Evolutionary conservation across 1,140 invertebrate genomes (phyloP).

Genomic region (Drosophila varians): DNA sequence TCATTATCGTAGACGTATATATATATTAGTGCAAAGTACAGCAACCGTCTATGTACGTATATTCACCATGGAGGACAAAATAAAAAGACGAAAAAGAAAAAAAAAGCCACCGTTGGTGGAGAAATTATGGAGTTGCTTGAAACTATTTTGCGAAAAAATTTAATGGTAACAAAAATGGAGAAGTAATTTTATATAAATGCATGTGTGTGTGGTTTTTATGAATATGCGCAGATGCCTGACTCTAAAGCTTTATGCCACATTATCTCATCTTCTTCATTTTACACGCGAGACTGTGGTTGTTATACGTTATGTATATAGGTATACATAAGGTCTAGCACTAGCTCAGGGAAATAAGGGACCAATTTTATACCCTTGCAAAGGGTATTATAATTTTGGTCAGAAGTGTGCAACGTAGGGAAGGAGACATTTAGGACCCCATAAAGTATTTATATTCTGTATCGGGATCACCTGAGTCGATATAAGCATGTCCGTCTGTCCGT

Average conservation of each 20-base stretch:
- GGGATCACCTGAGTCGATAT: too few relatives aligned
- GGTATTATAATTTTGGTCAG: too few relatives aligned
- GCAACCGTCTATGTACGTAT: background rate
- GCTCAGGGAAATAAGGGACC: background rate
- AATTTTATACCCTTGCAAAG: too few relatives aligned
- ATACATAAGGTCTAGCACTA: constrained; percentile 14
- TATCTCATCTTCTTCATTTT: constrained; percentile 44
- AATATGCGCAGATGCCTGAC: constrained; percentile 50
- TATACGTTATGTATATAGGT: constrained; percentile 7
- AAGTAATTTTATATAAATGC: constrained; percentile 11
- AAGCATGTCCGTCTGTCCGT: too few relatives aligned
- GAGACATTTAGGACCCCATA: too few relatives aligned
- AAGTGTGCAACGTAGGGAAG: too few relatives aligned
- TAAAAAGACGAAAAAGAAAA: constrained; percentile 9
- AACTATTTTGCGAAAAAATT: constrained; percentile 69
- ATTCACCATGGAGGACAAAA: constrained; percentile 10
- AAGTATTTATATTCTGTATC: too few relatives aligned
- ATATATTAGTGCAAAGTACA: background rate
- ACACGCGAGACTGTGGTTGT: constrained; percentile 69
- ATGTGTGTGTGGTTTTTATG: constrained; percentile 16
- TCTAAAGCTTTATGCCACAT: constrained; percentile 43
- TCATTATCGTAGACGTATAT: background rate
- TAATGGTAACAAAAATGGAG: constrained; percentile 42
- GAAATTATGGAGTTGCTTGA: constrained; percentile 63
- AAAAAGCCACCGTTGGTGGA: constrained; percentile 52